Percentiles rank a stretch among this genome's conserved stretches.
phyloP scores from a whole-genome alignment of 2,888 invertebrate genomes.

The Aethes cnicana region DNA sequence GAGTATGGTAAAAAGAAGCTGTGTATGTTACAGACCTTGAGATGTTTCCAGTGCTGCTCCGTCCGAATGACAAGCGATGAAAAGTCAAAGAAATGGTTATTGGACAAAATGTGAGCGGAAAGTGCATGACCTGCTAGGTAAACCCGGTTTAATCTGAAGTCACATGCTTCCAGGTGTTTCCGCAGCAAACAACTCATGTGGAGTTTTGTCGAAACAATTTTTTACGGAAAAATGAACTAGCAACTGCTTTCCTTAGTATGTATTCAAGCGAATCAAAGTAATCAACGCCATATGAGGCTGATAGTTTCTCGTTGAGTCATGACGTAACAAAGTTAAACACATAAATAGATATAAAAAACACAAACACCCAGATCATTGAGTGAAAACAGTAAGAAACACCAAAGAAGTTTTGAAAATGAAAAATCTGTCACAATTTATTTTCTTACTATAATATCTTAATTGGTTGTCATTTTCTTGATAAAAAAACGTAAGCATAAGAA shows the following conservation, averaged over 20 bases:
- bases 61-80: conserved; percentile 68
- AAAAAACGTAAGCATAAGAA: no score
- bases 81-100: conserved; percentile 44
- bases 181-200: no score
- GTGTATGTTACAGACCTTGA: conserved; percentile 86
- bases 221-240: no score
- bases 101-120: conserved; percentile 22
- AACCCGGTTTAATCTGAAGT: no score
- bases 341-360: background rate
- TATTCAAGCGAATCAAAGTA: no score
- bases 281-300: no score
- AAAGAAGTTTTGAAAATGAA: background rate
- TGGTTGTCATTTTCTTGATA: no score
- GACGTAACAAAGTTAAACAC: background rate
- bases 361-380: background rate
- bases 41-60: conserved; percentile 90
- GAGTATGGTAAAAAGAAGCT: conserved; percentile 37
- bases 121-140: conserved; percentile 10
- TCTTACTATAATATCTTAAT: background rate
- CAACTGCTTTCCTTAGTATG: no score
- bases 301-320: background rate
- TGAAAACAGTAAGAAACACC: background rate
- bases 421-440: conserved; percentile 41
- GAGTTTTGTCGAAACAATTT: no score
- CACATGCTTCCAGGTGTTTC: no score